Evolutionary conservation across 2,888 invertebrate genomes (phyloP).

Genomic region (Acanthosepion esculentum): DNA sequence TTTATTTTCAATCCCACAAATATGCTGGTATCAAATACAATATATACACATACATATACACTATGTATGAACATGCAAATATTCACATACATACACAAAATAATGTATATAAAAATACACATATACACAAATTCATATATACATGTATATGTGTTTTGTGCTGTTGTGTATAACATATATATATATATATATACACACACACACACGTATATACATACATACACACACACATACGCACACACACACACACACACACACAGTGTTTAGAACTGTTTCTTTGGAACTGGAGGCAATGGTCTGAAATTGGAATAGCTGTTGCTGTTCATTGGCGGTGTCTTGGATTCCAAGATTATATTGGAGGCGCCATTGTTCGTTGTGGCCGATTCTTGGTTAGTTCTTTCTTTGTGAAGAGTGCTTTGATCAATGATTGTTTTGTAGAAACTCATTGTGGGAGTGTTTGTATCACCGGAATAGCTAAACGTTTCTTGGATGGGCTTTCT

Average conservation of each 20-base stretch:
- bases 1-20: no score
- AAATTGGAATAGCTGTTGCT: not conserved
- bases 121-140: not conserved
- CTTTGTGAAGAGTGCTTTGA: not conserved
- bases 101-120: not conserved
- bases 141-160: no score
- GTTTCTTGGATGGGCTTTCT: not conserved
- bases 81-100: not conserved
- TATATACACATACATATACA: not conserved
- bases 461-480: not conserved
- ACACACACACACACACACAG: no score
- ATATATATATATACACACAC: not conserved
- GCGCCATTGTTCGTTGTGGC: not conserved
- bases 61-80: not conserved
- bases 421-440: conserved; percentile 9
- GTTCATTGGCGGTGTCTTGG: not conserved
- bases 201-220: not conserved
- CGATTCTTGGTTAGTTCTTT: conserved; percentile 8
- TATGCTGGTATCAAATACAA: no score
- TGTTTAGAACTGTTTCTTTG: not conserved
- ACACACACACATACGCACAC: no score
- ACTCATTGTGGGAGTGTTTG: conserved; percentile 21
- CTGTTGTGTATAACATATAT: no score
- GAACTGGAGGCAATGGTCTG: conserved; percentile 6
- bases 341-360: conserved; percentile 2